These are phyloP conservation scores for Gobio gobio DNA, from an alignment of 2,113 vertebrate genomes.

Conservation along the genomic window DNA sequence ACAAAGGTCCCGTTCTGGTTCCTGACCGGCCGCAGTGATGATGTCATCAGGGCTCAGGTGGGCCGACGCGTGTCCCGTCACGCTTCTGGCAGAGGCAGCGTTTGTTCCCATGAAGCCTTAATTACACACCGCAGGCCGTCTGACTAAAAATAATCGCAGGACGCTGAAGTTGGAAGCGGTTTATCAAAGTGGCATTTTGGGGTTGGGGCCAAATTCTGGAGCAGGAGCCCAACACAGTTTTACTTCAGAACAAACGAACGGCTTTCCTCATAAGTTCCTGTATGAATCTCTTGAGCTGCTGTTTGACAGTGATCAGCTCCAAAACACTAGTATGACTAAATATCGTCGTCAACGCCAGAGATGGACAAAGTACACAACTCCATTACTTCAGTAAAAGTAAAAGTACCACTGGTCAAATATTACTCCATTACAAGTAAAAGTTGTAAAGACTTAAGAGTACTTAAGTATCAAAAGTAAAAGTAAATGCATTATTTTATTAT, in stretches of 20 bases:
- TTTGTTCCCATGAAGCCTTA: slow-evolving; percentile 10
- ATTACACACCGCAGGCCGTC: slow-evolving; percentile 32
- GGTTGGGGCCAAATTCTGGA: slow-evolving; percentile 48
- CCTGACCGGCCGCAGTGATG: neutral
- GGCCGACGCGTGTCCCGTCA: too few relatives aligned
- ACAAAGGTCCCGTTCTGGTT: neutral
- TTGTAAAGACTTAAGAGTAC: too few relatives aligned
- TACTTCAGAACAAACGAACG: neutral
- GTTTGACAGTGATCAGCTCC: neutral
- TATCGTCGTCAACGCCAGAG: too few relatives aligned
- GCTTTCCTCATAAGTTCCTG: neutral
- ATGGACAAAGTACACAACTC: too few relatives aligned
- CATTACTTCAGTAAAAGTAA: too few relatives aligned
- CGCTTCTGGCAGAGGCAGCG: neutral
- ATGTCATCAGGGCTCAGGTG: neutral
- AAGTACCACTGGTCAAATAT: too few relatives aligned
- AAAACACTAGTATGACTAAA: too few relatives aligned
- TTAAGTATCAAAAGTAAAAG: too few relatives aligned
- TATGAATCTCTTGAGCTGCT: neutral
- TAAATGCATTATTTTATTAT: too few relatives aligned
- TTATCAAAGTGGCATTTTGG: slow-evolving; percentile 63
- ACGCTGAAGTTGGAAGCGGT: slow-evolving; percentile 34
- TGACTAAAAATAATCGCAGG: slow-evolving; percentile 34
- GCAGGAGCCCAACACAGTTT: neutral
- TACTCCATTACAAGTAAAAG: too few relatives aligned